Evolutionary conservation across 2,888 invertebrate species (phyloP).

Genomic region (Pseudeuparius sepicola): DNA sequence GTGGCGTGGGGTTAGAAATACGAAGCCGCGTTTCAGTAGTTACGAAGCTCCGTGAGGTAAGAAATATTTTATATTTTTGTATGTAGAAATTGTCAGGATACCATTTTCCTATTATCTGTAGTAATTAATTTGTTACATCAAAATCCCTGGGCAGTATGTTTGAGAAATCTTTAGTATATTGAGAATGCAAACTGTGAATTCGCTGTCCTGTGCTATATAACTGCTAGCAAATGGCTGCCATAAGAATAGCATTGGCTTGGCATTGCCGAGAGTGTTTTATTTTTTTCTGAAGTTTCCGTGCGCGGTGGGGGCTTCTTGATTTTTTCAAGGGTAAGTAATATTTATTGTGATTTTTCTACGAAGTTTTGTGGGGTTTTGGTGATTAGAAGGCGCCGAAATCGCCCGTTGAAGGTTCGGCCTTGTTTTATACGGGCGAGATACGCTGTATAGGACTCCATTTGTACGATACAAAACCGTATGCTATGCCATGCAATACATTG

Average conservation of each 20-base stretch:
- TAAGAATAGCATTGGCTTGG: constrained; percentile 42
- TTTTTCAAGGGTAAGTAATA: constrained; percentile 29
- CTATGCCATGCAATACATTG: constrained; percentile 30
- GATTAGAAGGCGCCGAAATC: constrained; percentile 20
- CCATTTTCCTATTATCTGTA: constrained; percentile 35
- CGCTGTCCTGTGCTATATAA: no score
- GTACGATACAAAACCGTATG: constrained; percentile 37
- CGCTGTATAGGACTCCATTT: constrained; percentile 42
- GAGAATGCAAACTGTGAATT: no score
- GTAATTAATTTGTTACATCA: constrained; percentile 32
- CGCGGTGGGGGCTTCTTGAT: constrained; percentile 20
- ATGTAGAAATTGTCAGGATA: constrained; percentile 43
- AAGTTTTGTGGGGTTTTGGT: constrained; percentile 23
- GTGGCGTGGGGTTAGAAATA: constrained; percentile 55
- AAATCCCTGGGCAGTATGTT: constrained; percentile 26
- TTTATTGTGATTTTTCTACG: constrained; percentile 31
- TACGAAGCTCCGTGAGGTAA: constrained; percentile 49
- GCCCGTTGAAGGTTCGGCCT: constrained; percentile 29
- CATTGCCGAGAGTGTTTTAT: constrained; percentile 20
- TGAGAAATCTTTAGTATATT: constrained; percentile 22
- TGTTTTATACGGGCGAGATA: constrained; percentile 41
- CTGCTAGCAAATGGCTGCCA: constrained; percentile 45
- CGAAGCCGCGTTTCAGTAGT: constrained; percentile 50
- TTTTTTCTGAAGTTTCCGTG: constrained; percentile 23
- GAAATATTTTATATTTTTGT: constrained; percentile 47